Conservation (phyloP, 2,888 invertebrate genomes). For the Saturnia pavonia region DNA sequence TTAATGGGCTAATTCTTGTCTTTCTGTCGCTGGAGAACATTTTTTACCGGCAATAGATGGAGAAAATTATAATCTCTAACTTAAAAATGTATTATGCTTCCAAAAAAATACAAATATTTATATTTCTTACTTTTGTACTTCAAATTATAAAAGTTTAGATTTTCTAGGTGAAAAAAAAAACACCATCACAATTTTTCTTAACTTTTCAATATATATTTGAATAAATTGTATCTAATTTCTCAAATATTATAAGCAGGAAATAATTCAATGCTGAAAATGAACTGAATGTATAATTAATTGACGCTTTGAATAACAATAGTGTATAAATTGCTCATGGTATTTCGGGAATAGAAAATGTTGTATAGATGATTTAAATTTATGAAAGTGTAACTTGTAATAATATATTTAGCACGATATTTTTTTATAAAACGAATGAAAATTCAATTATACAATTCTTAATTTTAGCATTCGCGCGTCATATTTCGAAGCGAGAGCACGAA, state of each 20-base stretch:
- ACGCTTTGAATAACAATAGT: constrained; percentile 69
- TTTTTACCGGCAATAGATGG: too few species aligned
- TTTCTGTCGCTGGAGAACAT: too few species aligned
- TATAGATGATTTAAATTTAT: background rate
- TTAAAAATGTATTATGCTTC: background rate
- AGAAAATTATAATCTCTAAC: too few species aligned
- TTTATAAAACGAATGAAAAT: background rate
- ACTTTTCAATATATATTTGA: constrained; percentile 13
- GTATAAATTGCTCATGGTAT: constrained; percentile 50
- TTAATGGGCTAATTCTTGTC: too few species aligned
- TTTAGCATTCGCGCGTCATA: too few species aligned
- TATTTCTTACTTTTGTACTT: background rate
- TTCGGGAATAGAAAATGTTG: constrained; percentile 20
- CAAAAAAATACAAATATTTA: background rate
- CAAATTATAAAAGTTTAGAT: background rate
- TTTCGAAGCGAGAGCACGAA: too few species aligned
- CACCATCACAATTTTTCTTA: constrained; percentile 1
- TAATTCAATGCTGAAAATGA: constrained; percentile 58
- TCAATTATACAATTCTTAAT: too few species aligned
- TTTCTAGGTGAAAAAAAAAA: background rate
- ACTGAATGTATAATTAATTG: constrained; percentile 69
- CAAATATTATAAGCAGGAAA: constrained; percentile 39
- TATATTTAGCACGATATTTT: background rate
- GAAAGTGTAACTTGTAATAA: background rate
- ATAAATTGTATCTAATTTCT: constrained; percentile 25